Conservation (phyloP, 2,888 invertebrate species). For the Eupithecia abbreviata region DNA sequence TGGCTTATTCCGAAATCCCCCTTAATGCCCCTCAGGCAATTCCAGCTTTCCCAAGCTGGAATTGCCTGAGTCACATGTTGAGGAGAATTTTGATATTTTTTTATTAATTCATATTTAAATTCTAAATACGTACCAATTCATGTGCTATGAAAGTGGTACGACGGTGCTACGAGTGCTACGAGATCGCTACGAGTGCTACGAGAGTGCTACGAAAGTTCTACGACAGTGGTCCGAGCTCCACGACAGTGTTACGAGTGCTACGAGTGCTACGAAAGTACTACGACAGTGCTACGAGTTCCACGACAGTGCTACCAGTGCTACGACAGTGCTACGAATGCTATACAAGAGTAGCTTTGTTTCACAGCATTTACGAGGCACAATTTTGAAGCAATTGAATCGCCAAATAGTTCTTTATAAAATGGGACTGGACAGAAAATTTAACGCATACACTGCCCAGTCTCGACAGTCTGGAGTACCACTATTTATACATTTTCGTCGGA, state of each 20-base stretch:
- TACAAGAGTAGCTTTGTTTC: background rate
- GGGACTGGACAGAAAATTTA: too few species aligned
- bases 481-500: too few species aligned
- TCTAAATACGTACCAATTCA: background rate
- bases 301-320: background rate
- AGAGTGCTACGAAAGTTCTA: background rate
- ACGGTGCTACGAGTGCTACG: background rate
- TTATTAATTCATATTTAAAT: too few species aligned
- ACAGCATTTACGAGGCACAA: background rate
- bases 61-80: background rate
- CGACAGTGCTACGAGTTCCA: background rate
- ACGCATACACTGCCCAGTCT: too few species aligned
- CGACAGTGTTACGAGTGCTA: background rate
- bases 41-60: too few species aligned
- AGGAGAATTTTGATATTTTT: background rate
- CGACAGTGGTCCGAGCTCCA: background rate
- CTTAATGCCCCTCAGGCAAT: too few species aligned
- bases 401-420: background rate
- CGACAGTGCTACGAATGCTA: too few species aligned
- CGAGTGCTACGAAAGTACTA: background rate
- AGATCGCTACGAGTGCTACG: too few species aligned
- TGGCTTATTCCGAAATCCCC: too few species aligned
- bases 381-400: background rate
- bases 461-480: too few species aligned
- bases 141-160: background rate